Percentiles rank a stretch among this genome's conserved stretches.
These are phyloP conservation scores for Hesperophylax magnus DNA, from an alignment of 1,140 invertebrate species.

Conservation along the genomic window DNA sequence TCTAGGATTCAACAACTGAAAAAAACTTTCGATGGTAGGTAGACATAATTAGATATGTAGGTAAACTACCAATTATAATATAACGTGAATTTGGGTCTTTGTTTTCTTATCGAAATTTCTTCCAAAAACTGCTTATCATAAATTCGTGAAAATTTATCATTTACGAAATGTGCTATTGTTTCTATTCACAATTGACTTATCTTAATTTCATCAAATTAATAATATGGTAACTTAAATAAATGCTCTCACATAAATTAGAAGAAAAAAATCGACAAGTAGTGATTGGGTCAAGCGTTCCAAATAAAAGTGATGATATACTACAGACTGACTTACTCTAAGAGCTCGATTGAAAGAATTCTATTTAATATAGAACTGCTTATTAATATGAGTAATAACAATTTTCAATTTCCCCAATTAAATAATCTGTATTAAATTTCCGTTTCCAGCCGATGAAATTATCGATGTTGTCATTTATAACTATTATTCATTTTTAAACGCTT, in stretches of 20 bases:
- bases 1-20: background rate
- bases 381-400: no score
- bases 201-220: background rate
- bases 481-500: no score
- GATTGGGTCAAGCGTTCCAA: background rate
- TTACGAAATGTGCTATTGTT: slow-evolving; percentile 30
- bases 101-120: slow-evolving; percentile 5
- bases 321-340: background rate
- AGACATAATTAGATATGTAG: no score
- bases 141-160: slow-evolving; percentile 20
- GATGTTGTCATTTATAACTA: no score
- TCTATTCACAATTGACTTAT: slow-evolving; percentile 12
- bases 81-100: no score
- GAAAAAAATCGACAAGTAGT: slow-evolving; percentile 18
- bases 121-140: slow-evolving; percentile 19
- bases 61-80: no score
- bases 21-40: background rate
- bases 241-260: slow-evolving; percentile 30
- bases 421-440: no score
- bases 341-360: no score
- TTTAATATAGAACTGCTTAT: no score
- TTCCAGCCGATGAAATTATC: no score
- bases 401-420: no score
- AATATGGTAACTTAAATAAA: slow-evolving; percentile 22
- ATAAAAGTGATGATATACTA: background rate